Percentiles rank a stretch among this genome's conserved stretches.
phyloP scores from a whole-genome alignment of 1,140 invertebrate genomes.

The Drosophila ambigua region DNA sequence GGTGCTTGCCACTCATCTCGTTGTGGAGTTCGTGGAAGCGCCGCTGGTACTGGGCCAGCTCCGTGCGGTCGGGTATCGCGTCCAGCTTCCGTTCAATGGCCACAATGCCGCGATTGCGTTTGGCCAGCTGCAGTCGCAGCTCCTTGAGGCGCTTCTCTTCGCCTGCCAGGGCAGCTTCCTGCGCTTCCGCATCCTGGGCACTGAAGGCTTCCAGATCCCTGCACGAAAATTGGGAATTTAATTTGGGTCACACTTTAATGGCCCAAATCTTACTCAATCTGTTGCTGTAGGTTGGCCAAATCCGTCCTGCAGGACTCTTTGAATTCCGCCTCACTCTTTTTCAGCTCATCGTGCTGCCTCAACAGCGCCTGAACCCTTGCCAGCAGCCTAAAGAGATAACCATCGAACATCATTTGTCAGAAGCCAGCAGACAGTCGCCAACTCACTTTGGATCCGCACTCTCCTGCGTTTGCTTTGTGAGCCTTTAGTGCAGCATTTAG shows the following conservation, averaged over 20 bases:
- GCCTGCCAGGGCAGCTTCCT: conserved; percentile 85
- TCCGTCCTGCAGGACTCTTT: conserved; percentile 90
- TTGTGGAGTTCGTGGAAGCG: conserved; percentile 98
- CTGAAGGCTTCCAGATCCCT: conserved; percentile 85
- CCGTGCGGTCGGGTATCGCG: conserved; percentile 95
- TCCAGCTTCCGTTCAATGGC: conserved; percentile 92
- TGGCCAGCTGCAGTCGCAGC: conserved; percentile 88
- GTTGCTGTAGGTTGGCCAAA: conserved; percentile 86
- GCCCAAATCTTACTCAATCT: conserved; percentile 85
- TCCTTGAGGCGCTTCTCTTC: conserved; percentile 84
- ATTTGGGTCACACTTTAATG: background rate
- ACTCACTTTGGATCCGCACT: conserved; percentile 84
- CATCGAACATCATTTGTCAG: conserved; percentile 34
- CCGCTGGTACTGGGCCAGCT: conserved; percentile 97
- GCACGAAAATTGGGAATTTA: conserved; percentile 10
- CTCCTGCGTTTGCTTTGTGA: conserved; percentile 84
- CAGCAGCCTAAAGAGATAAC: conserved; percentile 84
- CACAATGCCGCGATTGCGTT: conserved; percentile 92
- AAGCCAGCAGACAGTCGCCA: background rate
- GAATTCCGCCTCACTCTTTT: conserved; percentile 90
- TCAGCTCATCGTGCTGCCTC: conserved; percentile 89
- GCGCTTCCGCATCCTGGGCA: conserved; percentile 84
- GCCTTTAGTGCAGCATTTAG: conserved; percentile 77
- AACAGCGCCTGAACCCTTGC: conserved; percentile 88
- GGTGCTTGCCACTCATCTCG: conserved; percentile 97